A percentile compares a stretch with the other conserved stretches of the same genome.
Evolutionary conservation across 2,113 vertebrate genomes (phyloP).

Genomic region (Fulica atra): DNA sequence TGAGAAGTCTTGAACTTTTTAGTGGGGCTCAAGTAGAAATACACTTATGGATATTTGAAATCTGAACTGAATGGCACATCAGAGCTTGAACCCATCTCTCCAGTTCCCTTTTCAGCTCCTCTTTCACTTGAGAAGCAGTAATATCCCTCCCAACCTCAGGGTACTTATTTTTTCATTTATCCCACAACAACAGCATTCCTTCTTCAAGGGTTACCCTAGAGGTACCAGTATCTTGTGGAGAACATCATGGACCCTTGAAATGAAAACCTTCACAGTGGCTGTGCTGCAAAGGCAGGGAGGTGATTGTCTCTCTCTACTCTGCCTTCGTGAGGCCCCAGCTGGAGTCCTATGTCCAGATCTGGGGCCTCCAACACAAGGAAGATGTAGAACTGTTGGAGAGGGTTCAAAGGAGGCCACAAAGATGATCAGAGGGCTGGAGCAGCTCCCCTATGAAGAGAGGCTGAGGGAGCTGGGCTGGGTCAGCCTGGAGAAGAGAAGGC

Average conservation of each 20-base stretch:
- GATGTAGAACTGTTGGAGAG: too few relatives aligned
- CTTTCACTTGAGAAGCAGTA: neutral
- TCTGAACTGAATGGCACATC: neutral
- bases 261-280: neutral
- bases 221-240: neutral
- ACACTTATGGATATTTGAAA: neutral
- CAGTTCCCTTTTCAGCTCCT: neutral
- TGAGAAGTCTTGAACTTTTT: neutral
- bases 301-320: too few relatives aligned
- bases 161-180: neutral
- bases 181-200: neutral
- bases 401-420: too few relatives aligned
- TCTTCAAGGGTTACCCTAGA: neutral
- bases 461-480: too few relatives aligned
- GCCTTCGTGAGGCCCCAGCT: too few relatives aligned
- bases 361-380: too few relatives aligned
- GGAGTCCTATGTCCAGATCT: too few relatives aligned
- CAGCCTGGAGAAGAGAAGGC: too few relatives aligned
- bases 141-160: neutral
- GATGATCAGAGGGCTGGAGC: too few relatives aligned
- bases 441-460: too few relatives aligned
- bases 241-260: neutral
- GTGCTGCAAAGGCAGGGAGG: neutral
- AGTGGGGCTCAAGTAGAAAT: neutral
- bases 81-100: neutral